A percentile compares a stretch with the other conserved stretches of the same genome.
Evolutionary conservation across 2,888 invertebrate genomes (phyloP).

Genomic region (Heliothis peltigera): DNA sequence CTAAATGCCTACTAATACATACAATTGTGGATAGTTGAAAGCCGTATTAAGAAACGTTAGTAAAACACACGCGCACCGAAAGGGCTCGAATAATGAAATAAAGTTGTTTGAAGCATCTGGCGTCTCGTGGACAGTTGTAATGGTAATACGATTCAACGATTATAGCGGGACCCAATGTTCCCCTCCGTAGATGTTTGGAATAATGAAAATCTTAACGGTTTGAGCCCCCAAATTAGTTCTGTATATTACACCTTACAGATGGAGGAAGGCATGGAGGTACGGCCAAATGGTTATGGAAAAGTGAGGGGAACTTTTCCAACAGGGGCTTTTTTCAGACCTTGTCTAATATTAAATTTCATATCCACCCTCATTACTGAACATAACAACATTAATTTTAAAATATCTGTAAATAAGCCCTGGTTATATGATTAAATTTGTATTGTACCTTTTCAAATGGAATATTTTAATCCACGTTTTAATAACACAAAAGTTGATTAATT

Average conservation of each 20-base stretch:
- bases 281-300: conserved; percentile 58
- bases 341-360: conserved; percentile 23
- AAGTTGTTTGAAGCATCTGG: conserved; percentile 87
- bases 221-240: conserved; percentile 82
- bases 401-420: conserved; percentile 25
- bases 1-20: conserved; percentile 24
- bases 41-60: conserved; percentile 54
- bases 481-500: conserved; percentile 60
- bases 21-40: conserved; percentile 53
- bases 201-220: conserved; percentile 86
- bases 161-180: conserved; percentile 80
- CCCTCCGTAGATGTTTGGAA: conserved; percentile 78
- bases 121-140: conserved; percentile 86
- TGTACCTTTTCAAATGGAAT: conserved; percentile 41
- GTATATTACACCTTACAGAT: conserved; percentile 69
- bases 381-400: conserved; percentile 22
- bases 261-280: conserved; percentile 44
- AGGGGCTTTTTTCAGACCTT: conserved; percentile 23
- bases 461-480: conserved; percentile 44
- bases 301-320: conserved; percentile 47
- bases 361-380: conserved; percentile 4
- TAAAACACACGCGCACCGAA: conserved; percentile 65
- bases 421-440: conserved; percentile 27
- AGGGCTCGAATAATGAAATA: conserved; percentile 78
- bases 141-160: conserved; percentile 89